Conservation (phyloP, 2,797 vertebrate species). For the Paguma larvata region DNA sequence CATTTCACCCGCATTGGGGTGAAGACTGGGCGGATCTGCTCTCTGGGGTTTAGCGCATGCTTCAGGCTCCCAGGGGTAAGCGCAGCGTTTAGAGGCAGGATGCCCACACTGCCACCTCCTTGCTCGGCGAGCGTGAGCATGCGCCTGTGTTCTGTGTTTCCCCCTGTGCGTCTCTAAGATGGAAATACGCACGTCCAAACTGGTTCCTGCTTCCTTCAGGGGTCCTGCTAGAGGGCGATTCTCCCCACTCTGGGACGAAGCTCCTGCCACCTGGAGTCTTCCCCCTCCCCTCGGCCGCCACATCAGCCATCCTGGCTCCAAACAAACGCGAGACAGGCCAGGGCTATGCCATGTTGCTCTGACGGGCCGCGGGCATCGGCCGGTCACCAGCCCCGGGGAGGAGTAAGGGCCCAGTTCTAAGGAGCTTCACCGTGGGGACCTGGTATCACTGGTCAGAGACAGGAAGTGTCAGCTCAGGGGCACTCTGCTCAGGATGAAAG, state of each 20-base stretch:
- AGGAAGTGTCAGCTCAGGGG: background rate
- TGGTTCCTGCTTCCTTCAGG: background rate
- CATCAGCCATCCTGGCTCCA: background rate
- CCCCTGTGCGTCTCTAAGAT: background rate
- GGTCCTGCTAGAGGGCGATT: background rate
- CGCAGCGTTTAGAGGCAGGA: accelerated
- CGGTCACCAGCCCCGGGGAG: background rate
- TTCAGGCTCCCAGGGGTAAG: background rate
- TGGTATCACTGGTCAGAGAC: background rate
- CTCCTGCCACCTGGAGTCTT: background rate
- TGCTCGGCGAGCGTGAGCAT: background rate
- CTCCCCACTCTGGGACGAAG: background rate
- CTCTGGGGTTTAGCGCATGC: background rate
- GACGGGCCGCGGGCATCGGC: background rate
- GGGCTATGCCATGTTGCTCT: background rate
- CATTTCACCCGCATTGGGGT: background rate
- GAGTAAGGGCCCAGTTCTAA: too few relatives aligned
- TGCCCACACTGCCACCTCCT: accelerated
- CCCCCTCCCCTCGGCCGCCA: background rate
- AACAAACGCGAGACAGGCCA: background rate
- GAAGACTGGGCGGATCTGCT: background rate
- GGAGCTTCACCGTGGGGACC: background rate
- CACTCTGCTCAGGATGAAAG: too few relatives aligned
- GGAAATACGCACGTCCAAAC: background rate
- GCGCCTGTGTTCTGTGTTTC: background rate